Percentiles rank a stretch among this genome's conserved stretches.
phyloP scores from a whole-genome alignment of 2,888 invertebrate species.

The Dasysyrphus albostriatus region DNA sequence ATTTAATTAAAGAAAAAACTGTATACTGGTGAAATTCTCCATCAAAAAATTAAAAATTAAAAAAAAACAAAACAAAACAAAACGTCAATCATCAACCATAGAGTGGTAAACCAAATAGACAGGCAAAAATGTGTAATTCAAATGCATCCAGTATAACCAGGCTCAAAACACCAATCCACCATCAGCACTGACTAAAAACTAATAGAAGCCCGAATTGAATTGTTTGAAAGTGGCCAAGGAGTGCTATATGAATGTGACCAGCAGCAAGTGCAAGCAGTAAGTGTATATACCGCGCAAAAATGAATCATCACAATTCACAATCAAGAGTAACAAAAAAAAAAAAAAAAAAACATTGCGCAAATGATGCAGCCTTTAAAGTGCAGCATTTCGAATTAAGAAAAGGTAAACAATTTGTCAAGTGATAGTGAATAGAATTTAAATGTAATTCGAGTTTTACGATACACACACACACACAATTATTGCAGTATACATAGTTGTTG shows the following conservation, averaged over 20 bases:
- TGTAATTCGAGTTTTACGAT: slow-evolving; percentile 45
- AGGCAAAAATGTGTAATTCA: slow-evolving; percentile 72
- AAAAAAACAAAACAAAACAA: slow-evolving; percentile 56
- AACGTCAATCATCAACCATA: slow-evolving; percentile 65
- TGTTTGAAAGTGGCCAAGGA: slow-evolving; percentile 64
- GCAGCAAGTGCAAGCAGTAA: slow-evolving; percentile 10
- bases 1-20: not conserved
- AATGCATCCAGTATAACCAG: slow-evolving; percentile 42
- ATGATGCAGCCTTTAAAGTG: slow-evolving; percentile 61
- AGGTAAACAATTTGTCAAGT: slow-evolving; percentile 70
- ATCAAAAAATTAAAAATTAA: slow-evolving; percentile 20
- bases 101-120: slow-evolving; percentile 37
- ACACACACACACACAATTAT: not conserved
- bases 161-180: slow-evolving; percentile 6
- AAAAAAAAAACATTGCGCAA: slow-evolving; percentile 14
- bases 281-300: slow-evolving; percentile 34
- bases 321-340: slow-evolving; percentile 41
- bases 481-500: not conserved
- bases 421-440: slow-evolving; percentile 46
- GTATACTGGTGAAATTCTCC: slow-evolving; percentile 12
- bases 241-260: slow-evolving; percentile 10
- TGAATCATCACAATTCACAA: slow-evolving; percentile 66
- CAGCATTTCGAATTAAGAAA: slow-evolving; percentile 51
- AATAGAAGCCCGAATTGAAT: slow-evolving; percentile 71
- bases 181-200: slow-evolving; percentile 52